Evolutionary conservation across 1,140 invertebrate species (phyloP).

Genomic region (Brachionus plicatilis): DNA sequence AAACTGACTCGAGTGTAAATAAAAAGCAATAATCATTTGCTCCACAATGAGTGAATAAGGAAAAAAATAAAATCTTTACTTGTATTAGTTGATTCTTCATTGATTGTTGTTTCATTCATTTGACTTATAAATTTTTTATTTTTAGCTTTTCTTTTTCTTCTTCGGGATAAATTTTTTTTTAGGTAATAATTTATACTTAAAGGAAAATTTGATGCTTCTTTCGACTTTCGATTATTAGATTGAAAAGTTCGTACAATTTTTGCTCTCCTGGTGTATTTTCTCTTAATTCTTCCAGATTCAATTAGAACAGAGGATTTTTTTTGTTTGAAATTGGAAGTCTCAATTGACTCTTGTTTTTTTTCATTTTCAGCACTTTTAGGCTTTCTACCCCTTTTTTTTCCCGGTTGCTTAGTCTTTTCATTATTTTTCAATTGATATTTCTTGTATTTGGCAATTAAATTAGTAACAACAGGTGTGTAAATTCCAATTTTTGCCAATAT

Average conservation of each 20-base stretch:
- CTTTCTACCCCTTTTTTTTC: background rate
- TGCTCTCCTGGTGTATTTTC: background rate
- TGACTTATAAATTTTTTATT: slow-evolving; percentile 17
- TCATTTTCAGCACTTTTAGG: background rate
- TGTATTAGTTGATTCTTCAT: background rate
- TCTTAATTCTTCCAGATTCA: background rate
- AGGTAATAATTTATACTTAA: background rate
- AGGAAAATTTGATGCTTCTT: background rate
- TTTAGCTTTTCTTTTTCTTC: background rate
- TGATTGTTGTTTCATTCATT: background rate
- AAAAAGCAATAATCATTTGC: no score
- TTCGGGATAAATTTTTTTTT: background rate
- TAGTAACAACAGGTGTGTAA: slow-evolving; percentile 17
- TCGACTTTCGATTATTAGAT: background rate
- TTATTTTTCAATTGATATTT: background rate
- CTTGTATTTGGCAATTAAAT: slow-evolving; percentile 13
- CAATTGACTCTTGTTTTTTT: background rate
- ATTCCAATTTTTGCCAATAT: slow-evolving; percentile 31
- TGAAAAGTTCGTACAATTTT: background rate
- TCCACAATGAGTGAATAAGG: no score
- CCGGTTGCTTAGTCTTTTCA: background rate
- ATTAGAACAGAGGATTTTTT: background rate
- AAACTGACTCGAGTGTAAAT: no score
- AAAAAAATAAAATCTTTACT: background rate
- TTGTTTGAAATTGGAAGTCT: background rate